Conservation (phyloP, 92 coral and sea anemone genomes). For the Muricea muricata region DNA sequence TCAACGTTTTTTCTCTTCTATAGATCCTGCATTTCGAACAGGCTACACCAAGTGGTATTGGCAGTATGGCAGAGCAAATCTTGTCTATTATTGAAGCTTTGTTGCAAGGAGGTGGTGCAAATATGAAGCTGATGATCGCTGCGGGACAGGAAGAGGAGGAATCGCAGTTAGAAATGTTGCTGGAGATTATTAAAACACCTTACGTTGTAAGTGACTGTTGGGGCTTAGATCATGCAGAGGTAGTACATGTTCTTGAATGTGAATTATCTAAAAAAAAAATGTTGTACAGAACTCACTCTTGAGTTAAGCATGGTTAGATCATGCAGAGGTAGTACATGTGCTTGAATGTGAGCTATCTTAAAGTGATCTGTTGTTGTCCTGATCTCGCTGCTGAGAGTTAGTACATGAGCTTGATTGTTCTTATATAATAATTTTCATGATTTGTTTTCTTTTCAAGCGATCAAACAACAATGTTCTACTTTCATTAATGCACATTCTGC, state of each 20-base stretch:
- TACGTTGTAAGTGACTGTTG: conserved; percentile 78
- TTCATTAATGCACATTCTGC: conserved; percentile 97
- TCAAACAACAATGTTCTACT: conserved; percentile 90
- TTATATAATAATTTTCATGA: too few relatives aligned
- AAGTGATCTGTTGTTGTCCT: too few relatives aligned
- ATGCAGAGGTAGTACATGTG: not conserved
- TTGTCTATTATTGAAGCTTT: conserved; percentile 91
- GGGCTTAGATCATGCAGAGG: not conserved
- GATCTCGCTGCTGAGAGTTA: not conserved
- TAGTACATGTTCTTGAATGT: too few relatives aligned
- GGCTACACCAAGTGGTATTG: conserved; percentile 87
- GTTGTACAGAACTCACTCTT: too few relatives aligned
- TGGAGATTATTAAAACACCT: conserved; percentile 93
- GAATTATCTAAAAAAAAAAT: too few relatives aligned
- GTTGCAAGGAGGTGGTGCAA: conserved; percentile 85
- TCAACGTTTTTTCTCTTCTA: not conserved
- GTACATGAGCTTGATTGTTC: too few relatives aligned
- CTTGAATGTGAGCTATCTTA: too few relatives aligned
- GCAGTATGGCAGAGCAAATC: conserved; percentile 95
- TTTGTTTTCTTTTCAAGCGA: conserved; percentile 63
- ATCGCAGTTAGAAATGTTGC: conserved; percentile 93
- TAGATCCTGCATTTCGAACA: conserved; percentile 94
- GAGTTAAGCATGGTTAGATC: not conserved
- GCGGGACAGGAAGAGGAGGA: conserved; percentile 85
- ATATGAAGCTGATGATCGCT: conserved; percentile 78